Evolutionary conservation across 2,888 invertebrate species (phyloP), one percentile per base, ranked within the genome.

Genomic region (Serrognathus titanus): DNA sequence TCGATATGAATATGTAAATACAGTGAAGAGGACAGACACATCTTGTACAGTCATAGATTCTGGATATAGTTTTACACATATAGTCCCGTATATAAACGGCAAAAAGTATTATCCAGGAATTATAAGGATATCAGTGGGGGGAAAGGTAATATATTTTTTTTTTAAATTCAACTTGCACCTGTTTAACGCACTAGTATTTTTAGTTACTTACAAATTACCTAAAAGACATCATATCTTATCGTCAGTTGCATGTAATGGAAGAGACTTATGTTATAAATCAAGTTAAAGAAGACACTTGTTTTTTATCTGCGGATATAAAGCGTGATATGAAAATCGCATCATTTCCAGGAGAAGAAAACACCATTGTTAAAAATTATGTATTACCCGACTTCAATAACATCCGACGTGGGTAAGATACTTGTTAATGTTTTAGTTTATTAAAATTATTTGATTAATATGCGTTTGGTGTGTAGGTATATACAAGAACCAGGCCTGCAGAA

Each of bases 251-350:
- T 80, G 97, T 99, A 0, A 95, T 97, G 94, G 97, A 98, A 74
- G 99, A 99, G 77, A 96, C 97, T 0, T 96, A 92, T 78, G 96
- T 99, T 0, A 94, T 99, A 47, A 99, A 99, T 78, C 97, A 99
- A 79, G 92, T 90, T 0, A 99, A 99, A 76, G 99, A 99, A 78
- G 98, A 99, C 74, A 87, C 92, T 0, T 98, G 98, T 74, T 99
- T 88, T 80, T 94, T 98, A 0, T 89, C 97, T 0, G 81, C 85
- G 64, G 82, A 97, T 72, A 94, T 96, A 69, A 84, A 85, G 68
- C 79, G 79, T 13, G 96, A 97, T 67, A 88, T 96, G 86, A 82
- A 83, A 55, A 83, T 83, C 47, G 86, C 91, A 12, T 81, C 80
- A 60, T 77, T 75, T 53, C 80, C 82, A 73, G 81, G 81, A 12